Evolutionary conservation across 2,888 invertebrate genomes (phyloP).

Genomic region (Rotaria socialis): DNA sequence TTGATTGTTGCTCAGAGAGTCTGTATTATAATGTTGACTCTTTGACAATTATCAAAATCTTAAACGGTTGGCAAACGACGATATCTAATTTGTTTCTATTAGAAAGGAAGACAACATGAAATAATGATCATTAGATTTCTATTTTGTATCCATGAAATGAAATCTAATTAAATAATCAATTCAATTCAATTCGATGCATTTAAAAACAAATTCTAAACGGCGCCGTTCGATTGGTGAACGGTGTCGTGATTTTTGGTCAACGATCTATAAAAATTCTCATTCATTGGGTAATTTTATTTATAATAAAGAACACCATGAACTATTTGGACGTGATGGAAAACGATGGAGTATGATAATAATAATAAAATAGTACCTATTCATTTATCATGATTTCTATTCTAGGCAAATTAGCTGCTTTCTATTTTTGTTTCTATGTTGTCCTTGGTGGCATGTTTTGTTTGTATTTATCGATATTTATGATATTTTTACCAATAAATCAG

Average conservation of each 20-base stretch:
- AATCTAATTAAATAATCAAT: not conserved
- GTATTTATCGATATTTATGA: not conserved
- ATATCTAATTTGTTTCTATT: not conserved
- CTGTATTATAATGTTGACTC: not conserved
- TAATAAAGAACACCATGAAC: not conserved
- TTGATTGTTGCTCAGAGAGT: slow-evolving; percentile 39
- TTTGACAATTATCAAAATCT: slow-evolving; percentile 37
- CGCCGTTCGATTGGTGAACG: not conserved
- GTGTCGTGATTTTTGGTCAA: not conserved
- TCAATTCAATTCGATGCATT: not conserved
- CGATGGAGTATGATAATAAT: not conserved
- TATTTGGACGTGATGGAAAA: not conserved
- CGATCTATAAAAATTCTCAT: not conserved
- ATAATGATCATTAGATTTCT: not conserved
- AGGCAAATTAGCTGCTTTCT: slow-evolving; percentile 1
- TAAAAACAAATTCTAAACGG: not conserved
- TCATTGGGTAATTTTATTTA: not conserved
- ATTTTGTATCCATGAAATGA: not conserved
- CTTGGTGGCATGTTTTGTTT: not conserved
- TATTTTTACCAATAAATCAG: not conserved
- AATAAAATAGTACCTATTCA: not conserved
- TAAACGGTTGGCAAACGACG: not conserved
- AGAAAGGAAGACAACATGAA: too few relatives aligned
- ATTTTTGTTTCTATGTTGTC: not conserved
- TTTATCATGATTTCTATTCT: not conserved